phyloP scores from a whole-genome alignment of 2,113 vertebrate genomes.

The Centropus unirufus region DNA sequence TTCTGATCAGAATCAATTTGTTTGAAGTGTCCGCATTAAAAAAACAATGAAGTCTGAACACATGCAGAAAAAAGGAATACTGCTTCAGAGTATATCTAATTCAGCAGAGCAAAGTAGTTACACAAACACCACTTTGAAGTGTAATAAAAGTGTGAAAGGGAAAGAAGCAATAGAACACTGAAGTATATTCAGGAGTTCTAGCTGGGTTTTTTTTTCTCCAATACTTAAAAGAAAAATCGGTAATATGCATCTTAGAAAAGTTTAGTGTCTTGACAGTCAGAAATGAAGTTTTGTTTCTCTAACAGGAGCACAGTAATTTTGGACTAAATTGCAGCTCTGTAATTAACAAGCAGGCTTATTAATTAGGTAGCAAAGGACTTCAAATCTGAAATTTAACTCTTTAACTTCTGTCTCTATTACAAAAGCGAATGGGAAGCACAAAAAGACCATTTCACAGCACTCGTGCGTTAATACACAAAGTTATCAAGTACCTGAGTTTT shows the following conservation, averaged over 20 bases:
- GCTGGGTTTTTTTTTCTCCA: not conserved
- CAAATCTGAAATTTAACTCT: not conserved
- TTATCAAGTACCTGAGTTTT: too few species aligned
- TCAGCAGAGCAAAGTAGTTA: not conserved
- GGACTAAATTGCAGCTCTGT: not conserved
- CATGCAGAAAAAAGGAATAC: not conserved
- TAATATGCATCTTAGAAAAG: not conserved
- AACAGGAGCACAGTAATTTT: not conserved
- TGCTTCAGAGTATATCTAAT: not conserved
- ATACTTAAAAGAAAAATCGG: too few species aligned
- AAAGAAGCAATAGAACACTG: not conserved
- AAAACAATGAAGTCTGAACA: not conserved
- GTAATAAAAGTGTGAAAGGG: not conserved
- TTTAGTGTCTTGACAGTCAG: not conserved
- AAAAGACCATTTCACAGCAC: not conserved
- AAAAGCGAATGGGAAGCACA: not conserved
- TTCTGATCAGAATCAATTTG: not conserved
- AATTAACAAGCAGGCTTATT: not conserved
- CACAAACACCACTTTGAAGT: not conserved
- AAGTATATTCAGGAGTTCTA: not conserved
- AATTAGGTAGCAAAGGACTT: not conserved
- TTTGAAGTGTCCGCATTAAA: not conserved
- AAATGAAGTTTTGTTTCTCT: not conserved
- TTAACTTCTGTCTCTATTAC: not conserved
- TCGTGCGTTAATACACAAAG: not conserved